Evolutionary conservation across 1,140 invertebrate genomes (phyloP), one percentile per base, ranked within the genome.

Genomic region (Conus betulinus): DNA sequence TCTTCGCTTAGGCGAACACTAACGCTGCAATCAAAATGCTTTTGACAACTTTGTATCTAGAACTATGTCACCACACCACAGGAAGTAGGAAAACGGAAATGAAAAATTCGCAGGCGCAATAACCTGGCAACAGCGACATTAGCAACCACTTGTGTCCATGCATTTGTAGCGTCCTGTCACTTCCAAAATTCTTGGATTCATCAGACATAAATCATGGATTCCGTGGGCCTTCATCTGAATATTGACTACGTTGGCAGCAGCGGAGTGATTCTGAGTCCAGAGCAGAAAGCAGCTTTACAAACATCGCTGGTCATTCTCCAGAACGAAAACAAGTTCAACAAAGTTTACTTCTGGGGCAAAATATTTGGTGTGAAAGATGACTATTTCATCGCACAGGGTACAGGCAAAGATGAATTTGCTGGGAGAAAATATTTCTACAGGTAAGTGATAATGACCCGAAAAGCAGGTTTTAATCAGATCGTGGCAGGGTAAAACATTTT

Each of bases 281-380:
- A 95, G 91, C 93, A 95, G 87, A 95, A 94, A 87, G 93, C 95
- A 60, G 93, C 93, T 86, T 90, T 95, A 63, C 94, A 95, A 89
- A 95, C 94, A 57, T 95, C 95, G 15, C 88, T 96, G 17, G 90
- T 93, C 11, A 95, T 96, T 90, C 85, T 95, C 52, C 92, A 95
- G 90, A 94, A 93, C 89, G 93, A 95, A 90, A 93, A 95, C 90
- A 95, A 95, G 89, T 95, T 95, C 90, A 89, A 93, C 85, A 92
- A 91, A 91, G 93, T 95, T 88, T 95, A 95, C 88, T 95, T 95
- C 85, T 96, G 95, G 95, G 95, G 95, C 8, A 95, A 95, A 92
- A 95, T 95, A 78, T 85, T 93, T 27, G 95, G 95, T 83, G 91
- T 94, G 17, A 95, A 95, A 91, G 94, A 94, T 88, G 94, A 95